Evolutionary conservation across 2,113 vertebrate species (phyloP), one percentile per base, ranked within the genome.

Genomic region (Tychaedon coryphoeus): DNA sequence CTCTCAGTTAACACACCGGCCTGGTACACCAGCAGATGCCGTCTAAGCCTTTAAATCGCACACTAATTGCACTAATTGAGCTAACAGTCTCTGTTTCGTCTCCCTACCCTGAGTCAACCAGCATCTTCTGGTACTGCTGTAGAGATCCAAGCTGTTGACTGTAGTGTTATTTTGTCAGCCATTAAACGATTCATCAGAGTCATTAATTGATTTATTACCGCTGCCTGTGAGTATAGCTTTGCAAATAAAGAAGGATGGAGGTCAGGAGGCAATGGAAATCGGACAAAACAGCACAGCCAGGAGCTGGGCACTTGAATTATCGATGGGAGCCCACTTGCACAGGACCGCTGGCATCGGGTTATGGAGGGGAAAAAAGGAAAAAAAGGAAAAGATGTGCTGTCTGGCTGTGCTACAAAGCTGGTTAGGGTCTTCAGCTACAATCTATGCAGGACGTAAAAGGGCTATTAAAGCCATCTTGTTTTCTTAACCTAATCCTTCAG

Each of bases 161-260:
- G 98, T 97, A 97, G 97, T 98, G 97, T 97, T 98, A 98, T 97
- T 98, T 98, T 98, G 98, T 98, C 98, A 98, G 98, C 97, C 98
- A 98, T 98, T 98, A 98, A 98, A 97, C 97, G 97, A 98, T 98
- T 98, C 98, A 97, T 98, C 98, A 95, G 97, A 98, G 98, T 98
- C 98, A 98, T 98, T 98, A 98, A 98, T 98, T 98, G 98, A 98
- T 98, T 98, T 98, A 98, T 98, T 98, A 98, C 98, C 40, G 95
- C 97, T 98, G 98, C 97, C 98, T 98, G 97, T 43, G 80, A 97
- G 95, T 96, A 98, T 97, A 97, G 97, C 97, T 98, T 98, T 98
- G 98, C 98, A 98, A 98, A 98, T 98, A 98, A 97, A 98, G 98
- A 98, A 97, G 96, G 97, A 98, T 97, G 97, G 96, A 98, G 98